A percentile compares a stretch with the other conserved stretches of the same genome.
phyloP scores from a whole-genome alignment of 2,797 vertebrate species.

The Sebastes elongatus region DNA sequence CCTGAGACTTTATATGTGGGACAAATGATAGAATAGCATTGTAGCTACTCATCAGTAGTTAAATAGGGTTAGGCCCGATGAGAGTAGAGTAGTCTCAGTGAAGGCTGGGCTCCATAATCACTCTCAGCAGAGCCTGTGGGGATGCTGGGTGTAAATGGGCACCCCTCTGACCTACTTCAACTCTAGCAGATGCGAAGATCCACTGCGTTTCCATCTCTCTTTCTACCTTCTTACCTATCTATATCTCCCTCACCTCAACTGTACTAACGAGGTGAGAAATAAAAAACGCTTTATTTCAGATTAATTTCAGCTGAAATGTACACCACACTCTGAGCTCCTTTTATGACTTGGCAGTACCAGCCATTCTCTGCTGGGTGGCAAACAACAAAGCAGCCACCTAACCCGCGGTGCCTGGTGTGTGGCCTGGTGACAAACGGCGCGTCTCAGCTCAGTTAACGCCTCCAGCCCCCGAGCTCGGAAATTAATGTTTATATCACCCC shows the following conservation, averaged over 20 bases:
- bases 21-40: neutral
- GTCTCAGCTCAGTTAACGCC: constrained; percentile 73
- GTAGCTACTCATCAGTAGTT: neutral
- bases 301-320: constrained; percentile 56
- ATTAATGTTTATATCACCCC: constrained; percentile 81
- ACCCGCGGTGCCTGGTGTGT: constrained; percentile 75
- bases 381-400: constrained; percentile 74
- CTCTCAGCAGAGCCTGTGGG: constrained; percentile 70
- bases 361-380: constrained; percentile 73
- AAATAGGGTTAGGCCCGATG: constrained; percentile 12
- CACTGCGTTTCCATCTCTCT: constrained; percentile 34
- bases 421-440: constrained; percentile 80
- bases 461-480: constrained; percentile 65
- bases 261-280: neutral
- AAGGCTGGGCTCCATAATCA: constrained; percentile 72
- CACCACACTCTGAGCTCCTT: constrained; percentile 49
- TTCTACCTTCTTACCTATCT: constrained; percentile 18
- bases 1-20: neutral
- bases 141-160: constrained; percentile 74
- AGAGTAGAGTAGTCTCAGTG: constrained; percentile 34
- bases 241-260: neutral
- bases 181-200: constrained; percentile 65
- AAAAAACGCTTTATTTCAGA: constrained; percentile 27
- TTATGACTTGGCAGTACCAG: constrained; percentile 64
- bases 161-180: constrained; percentile 68